A percentile compares a stretch with the other conserved stretches of the same genome.
Conservation (phyloP, 1,140 invertebrate genomes). For the Plodia interpunctella region DNA sequence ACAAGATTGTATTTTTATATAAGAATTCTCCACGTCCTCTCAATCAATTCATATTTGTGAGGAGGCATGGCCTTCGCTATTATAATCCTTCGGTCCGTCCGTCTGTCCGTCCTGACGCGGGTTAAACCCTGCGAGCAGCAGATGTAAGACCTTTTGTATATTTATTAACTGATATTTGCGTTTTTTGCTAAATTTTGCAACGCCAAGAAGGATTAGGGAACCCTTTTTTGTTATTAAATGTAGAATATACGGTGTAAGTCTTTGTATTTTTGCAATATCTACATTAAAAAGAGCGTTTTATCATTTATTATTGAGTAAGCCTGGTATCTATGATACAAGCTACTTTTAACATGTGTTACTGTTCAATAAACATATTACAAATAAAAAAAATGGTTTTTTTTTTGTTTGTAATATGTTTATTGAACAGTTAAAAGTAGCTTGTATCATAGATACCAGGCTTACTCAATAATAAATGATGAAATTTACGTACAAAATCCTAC, state of each 20-base stretch:
- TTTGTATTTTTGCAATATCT: neutral
- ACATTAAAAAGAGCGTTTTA: too few species aligned
- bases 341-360: too few species aligned
- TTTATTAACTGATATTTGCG: constrained; percentile 11
- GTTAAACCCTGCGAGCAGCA: constrained; percentile 10
- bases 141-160: constrained; percentile 7
- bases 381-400: too few species aligned
- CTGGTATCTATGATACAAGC: too few species aligned
- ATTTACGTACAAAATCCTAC: too few species aligned
- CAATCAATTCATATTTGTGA: constrained; percentile 5
- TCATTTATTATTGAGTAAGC: too few species aligned
- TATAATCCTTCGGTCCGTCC: constrained; percentile 7
- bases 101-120: constrained; percentile 7
- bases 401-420: too few species aligned
- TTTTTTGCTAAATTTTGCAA: constrained; percentile 1
- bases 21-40: neutral
- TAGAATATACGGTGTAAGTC: constrained; percentile 5
- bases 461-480: too few species aligned
- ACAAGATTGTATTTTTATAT: neutral
- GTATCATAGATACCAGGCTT: too few species aligned
- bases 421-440: too few species aligned
- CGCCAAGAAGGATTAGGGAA: neutral
- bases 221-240: neutral
- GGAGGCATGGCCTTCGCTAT: neutral
- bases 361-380: too few species aligned